phyloP scores from a whole-genome alignment of 2,888 invertebrate genomes.

The Netelia inedita region DNA sequence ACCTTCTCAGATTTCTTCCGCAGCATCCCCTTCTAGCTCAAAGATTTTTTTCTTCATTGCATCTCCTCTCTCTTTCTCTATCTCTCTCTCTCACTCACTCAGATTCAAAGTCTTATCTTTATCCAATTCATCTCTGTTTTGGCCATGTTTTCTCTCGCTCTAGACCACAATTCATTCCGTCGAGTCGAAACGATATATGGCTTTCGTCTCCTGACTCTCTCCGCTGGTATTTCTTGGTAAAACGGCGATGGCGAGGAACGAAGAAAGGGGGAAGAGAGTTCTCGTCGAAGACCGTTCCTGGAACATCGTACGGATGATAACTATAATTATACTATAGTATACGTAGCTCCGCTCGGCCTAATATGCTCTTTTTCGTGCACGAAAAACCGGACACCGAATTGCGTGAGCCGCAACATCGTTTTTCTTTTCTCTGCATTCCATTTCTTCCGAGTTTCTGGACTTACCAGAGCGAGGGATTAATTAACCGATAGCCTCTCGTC shows the following conservation, averaged over 20 bases:
- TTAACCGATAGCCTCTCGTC: neutral
- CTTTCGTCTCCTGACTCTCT: constrained; percentile 59
- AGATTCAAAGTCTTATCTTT: constrained; percentile 65
- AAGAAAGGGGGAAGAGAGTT: constrained; percentile 60
- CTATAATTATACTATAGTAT: constrained; percentile 75
- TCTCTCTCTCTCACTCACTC: constrained; percentile 69
- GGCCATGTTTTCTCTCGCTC: constrained; percentile 30
- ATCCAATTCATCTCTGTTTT: constrained; percentile 59
- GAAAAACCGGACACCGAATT: constrained; percentile 55
- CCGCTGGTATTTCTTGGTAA: constrained; percentile 74
- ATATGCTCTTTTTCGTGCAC: constrained; percentile 45
- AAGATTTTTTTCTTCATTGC: constrained; percentile 50
- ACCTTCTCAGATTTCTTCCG: constrained; percentile 69
- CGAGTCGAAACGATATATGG: constrained; percentile 33
- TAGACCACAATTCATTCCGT: constrained; percentile 51
- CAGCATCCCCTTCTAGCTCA: constrained; percentile 51
- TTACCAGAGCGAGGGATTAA: neutral
- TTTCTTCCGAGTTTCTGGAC: neutral
- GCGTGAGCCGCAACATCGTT: constrained; percentile 68
- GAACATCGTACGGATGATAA: constrained; percentile 78
- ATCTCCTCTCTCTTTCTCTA: constrained; percentile 69
- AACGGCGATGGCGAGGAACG: constrained; percentile 44
- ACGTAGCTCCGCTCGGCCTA: constrained; percentile 22
- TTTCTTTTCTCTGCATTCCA: constrained; percentile 7
- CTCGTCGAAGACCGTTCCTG: constrained; percentile 76